Percentiles rank a stretch among this genome's conserved stretches.
Conservation (phyloP, 2,113 vertebrate species). For the Chitala chitala region DNA sequence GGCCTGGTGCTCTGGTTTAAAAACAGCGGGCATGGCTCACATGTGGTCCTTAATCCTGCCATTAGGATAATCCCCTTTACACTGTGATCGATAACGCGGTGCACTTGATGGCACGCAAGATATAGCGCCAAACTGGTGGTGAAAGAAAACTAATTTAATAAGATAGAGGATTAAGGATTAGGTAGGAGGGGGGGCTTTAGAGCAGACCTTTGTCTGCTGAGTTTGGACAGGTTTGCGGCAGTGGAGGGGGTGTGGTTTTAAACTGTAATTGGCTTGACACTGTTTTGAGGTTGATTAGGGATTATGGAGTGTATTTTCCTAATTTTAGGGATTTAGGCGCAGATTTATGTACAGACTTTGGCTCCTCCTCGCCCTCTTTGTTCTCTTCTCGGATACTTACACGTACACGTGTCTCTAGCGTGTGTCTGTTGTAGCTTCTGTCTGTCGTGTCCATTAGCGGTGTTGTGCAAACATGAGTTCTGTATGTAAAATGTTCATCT, state of each 20-base stretch:
- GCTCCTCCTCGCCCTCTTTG: no score
- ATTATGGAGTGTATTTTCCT: constrained; percentile 8
- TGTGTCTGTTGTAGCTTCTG: background rate
- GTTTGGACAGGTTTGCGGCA: constrained; percentile 56
- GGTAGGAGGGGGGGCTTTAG: constrained; percentile 52
- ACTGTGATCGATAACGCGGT: constrained; percentile 61
- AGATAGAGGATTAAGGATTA: constrained; percentile 69
- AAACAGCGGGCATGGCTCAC: constrained; percentile 52
- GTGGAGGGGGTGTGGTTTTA: constrained; percentile 53
- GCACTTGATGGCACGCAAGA: constrained; percentile 49
- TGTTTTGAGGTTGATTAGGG: constrained; percentile 1
- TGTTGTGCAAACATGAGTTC: background rate
- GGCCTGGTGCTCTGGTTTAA: background rate
- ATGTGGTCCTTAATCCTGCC: constrained; percentile 69
- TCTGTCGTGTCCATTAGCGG: background rate
- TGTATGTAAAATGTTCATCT: background rate
- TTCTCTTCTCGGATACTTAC: no score
- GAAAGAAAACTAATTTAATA: constrained; percentile 62
- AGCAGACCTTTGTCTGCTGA: constrained; percentile 56
- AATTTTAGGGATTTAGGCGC: constrained; percentile 6
- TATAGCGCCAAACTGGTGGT: constrained; percentile 52
- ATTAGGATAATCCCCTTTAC: constrained; percentile 73
- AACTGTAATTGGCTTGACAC: constrained; percentile 51
- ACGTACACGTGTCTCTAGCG: background rate
- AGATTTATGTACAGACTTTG: background rate